Base-by-base conservation (phyloP, 2,113 vertebrate species). In the Microtus richardsoni region DNA sequence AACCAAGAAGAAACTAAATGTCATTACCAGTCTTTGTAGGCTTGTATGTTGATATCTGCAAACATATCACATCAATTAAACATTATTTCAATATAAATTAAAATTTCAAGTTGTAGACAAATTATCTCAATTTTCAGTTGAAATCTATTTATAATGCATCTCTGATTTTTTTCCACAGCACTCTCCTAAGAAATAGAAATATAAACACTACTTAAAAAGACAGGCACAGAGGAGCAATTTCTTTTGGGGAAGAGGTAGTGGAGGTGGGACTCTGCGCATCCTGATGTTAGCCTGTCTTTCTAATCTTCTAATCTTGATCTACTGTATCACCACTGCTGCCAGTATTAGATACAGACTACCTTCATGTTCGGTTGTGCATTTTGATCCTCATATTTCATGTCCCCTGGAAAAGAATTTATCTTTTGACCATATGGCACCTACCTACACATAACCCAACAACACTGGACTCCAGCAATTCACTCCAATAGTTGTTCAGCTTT, bases 241-340 rank as follows among this genome's bases (percentile, higher is more conserved):
- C 36, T 36, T 21, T 11, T 13, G 16, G 62, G 2, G 28, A 19
- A 47, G 36, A 82, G 0, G 10, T 49, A 17, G 39, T 7, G 9
- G 41, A 64, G 10, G 17, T 14, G 8, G 5, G 39, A 3, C 5
- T 36, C 33, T 12, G 0, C 6, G 11, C 16, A 19, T 39, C 11
- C 5, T 16, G 33, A 66, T 12, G 13, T 60, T 8, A 19, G 1
- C 5, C 11, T 52, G 1, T 16, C 7, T 93, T 28, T 49, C n/a
- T 41, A 39, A 74, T 0, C 22, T 89, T 82, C n/a, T 41, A 39
- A 49, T 12, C 49, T 62, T 33, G 10, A 49, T 49, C 49, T 9
- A 79, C 16, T 11, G 17, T 9, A 78, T 54, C 2, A 39, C n/a
- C 7, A 24, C 41, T 58, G 11, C 60, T 79, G 3, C 84, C 33